Percentiles rank a stretch among this genome's conserved stretches.
phyloP scores from a whole-genome alignment of 1,140 invertebrate species.

The Aleiodes sp. region DNA sequence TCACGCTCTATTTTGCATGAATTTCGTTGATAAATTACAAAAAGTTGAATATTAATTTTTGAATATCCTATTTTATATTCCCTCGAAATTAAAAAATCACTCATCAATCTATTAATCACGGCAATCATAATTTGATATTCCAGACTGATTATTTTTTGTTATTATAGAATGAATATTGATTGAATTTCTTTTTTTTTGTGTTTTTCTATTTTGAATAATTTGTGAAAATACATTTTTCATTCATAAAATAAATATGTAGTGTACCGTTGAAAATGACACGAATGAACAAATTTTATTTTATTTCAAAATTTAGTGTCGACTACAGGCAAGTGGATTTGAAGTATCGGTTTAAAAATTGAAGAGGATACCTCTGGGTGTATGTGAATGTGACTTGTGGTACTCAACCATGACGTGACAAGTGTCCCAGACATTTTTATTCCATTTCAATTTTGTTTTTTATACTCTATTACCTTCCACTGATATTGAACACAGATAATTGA shows the following conservation, averaged over 20 bases:
- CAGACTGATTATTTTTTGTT: too few relatives aligned
- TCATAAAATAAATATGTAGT: background rate
- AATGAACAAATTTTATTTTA: slow-evolving; percentile 20
- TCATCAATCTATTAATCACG: too few relatives aligned
- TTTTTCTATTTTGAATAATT: background rate
- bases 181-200: too few relatives aligned
- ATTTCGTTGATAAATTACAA: too few relatives aligned
- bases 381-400: background rate
- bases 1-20: too few relatives aligned
- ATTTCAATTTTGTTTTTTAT: too few relatives aligned
- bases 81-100: too few relatives aligned
- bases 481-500: background rate
- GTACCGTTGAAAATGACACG: slow-evolving; percentile 18
- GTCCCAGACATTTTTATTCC: background rate
- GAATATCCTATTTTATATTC: too few relatives aligned
- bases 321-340: slow-evolving; percentile 22
- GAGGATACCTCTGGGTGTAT: background rate
- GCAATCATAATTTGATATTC: too few relatives aligned
- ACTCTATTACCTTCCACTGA: background rate
- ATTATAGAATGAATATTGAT: too few relatives aligned
- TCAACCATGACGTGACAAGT: too few relatives aligned
- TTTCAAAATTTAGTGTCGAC: slow-evolving; percentile 20
- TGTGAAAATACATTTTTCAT: background rate
- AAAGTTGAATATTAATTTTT: too few relatives aligned
- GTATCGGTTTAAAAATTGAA: slow-evolving; percentile 24